Conservation (phyloP, 2,113 vertebrate species). For the Bos javanicus region DNA sequence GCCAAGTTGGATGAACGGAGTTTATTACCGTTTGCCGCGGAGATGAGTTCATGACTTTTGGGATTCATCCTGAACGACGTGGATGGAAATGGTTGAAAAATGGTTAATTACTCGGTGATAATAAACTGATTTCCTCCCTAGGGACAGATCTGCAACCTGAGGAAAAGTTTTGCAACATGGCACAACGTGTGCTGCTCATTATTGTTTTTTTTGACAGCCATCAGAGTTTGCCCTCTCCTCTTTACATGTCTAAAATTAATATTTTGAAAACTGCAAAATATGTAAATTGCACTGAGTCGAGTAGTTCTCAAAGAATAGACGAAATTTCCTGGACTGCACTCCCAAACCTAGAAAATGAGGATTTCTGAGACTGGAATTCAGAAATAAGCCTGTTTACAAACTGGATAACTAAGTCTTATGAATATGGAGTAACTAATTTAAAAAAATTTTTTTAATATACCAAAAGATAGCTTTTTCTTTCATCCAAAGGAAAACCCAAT, state of each 20-base stretch:
- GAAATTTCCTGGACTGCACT: background rate
- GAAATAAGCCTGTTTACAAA: background rate
- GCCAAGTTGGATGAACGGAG: background rate
- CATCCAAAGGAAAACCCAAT: background rate
- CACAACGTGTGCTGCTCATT: background rate
- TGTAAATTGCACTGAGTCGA: background rate
- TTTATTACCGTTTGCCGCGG: background rate
- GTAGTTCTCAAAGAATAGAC: background rate
- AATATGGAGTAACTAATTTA: background rate
- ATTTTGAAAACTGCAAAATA: background rate
- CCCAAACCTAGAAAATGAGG: background rate
- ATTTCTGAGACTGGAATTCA: background rate
- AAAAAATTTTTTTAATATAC: background rate
- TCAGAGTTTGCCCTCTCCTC: background rate
- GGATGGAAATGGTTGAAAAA: background rate
- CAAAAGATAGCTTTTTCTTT: background rate
- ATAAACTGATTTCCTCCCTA: background rate
- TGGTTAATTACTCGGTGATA: background rate
- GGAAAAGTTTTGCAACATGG: conserved; percentile 37
- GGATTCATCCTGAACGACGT: background rate
- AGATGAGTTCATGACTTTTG: background rate
- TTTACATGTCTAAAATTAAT: background rate
- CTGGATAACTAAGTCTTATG: background rate
- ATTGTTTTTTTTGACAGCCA: background rate
- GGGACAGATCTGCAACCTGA: background rate